Percentiles rank a stretch among this genome's conserved stretches.
These are phyloP conservation scores for Scomber japonicus DNA, from an alignment of 2,113 vertebrate genomes.

Conservation along the genomic window DNA sequence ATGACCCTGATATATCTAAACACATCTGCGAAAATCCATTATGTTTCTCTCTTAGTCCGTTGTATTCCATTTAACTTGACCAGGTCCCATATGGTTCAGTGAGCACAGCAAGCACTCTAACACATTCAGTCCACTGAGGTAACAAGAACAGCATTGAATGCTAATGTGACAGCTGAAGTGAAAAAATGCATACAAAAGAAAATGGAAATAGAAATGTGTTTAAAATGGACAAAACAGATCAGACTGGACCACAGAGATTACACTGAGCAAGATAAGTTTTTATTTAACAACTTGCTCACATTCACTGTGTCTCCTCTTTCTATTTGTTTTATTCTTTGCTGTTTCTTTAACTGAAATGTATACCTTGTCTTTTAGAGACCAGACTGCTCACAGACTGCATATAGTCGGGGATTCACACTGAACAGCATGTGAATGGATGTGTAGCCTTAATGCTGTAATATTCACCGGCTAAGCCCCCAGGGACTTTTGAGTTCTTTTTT, in stretches of 20 bases:
- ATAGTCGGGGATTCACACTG: background rate
- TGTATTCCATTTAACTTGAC: conserved; percentile 30
- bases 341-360: background rate
- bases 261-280: background rate
- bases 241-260: background rate
- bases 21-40: conserved; percentile 7
- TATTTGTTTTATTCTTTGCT: background rate
- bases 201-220: conserved; percentile 10
- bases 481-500: conserved; percentile 21
- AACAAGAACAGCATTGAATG: conserved; percentile 5
- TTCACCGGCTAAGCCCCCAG: conserved; percentile 13
- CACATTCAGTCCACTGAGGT: conserved; percentile 12
- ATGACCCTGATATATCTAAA: background rate
- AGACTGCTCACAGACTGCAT: background rate
- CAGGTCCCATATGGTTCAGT: conserved; percentile 23
- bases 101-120: conserved; percentile 20
- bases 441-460: conserved; percentile 35
- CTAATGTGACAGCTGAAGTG: conserved; percentile 7
- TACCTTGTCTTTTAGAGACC: conserved; percentile 2
- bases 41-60: background rate
- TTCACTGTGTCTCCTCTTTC: background rate
- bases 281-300: background rate
- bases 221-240: background rate
- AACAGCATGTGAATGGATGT: conserved; percentile 8
- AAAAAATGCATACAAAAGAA: conserved; percentile 8